Evolutionary conservation across 2,888 invertebrate genomes (phyloP), one percentile per base, ranked within the genome.

Genomic region (Pyrrhia umbra): DNA sequence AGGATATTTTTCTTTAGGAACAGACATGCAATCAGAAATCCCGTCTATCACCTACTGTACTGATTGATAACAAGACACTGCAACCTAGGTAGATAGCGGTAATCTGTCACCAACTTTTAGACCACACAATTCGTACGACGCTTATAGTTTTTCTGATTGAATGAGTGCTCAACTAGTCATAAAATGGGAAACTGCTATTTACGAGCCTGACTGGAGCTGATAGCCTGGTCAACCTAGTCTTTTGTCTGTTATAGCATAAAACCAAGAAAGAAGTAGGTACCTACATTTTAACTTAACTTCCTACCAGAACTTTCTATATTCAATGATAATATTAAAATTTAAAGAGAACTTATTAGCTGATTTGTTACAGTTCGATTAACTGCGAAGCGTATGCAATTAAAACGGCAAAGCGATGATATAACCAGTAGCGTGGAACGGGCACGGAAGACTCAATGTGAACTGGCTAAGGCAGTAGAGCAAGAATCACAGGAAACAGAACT

Each of bases 331-430:
- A 15, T 15, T 37, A 37, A n/a, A 1, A 9, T 27, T 9, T 27
- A 9, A 8, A 27, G 18, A 20, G 3, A 8, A 25, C 27, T 23
- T 15, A 5, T 0, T 5, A 47, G 8, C 1, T 27, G 0, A 10
- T 23, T 62, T 72, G 43, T 84, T 83, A 21, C 72, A 93, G 93
- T 88, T 13, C 84, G 79, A 49, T 75, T 92, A 63, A 88, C 89
- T 23, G 91, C 91, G 2, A 90, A 90, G 60, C 89, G 90, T 3
- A 83, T 86, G 77, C 90, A 91, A 68, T 72, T 92, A 13, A 89
- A 88, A 47, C 84, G 78, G n/a, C 87, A 91, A 70, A 84, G 85
- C 58, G 89, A 91, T 40, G 86, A 88, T 6, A 61, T 89, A 37
- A 79, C 74, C 20, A 80, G 79, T 43, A 78, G 79, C n/a, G 40